phyloP scores from a whole-genome alignment of 2,113 vertebrate genomes.

The Oryzias celebensis region DNA sequence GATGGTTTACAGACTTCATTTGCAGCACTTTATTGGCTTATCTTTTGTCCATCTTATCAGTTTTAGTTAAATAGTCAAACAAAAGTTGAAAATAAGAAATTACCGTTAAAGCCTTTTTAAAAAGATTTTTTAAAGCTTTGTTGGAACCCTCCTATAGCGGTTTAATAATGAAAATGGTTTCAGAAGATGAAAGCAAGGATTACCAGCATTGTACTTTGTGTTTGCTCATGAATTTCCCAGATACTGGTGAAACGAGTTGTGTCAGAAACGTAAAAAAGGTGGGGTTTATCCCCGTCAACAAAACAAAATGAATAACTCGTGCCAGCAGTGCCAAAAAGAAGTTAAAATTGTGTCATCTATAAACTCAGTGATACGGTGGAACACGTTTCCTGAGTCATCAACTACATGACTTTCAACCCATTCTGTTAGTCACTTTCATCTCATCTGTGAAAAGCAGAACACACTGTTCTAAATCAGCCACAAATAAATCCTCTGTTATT shows the following conservation, averaged over 20 bases:
- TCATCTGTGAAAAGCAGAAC: constrained; percentile 5
- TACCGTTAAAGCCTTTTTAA: background rate
- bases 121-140: background rate
- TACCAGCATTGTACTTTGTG: background rate
- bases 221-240: constrained; percentile 22
- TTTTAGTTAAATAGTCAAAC: background rate
- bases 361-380: background rate
- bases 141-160: background rate
- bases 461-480: constrained; percentile 12
- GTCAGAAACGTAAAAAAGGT: constrained; percentile 30
- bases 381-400: constrained; percentile 2
- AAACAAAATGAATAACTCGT: constrained; percentile 24
- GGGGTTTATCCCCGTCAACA: constrained; percentile 16
- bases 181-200: background rate
- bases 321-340: background rate
- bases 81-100: background rate
- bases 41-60: background rate
- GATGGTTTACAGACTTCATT: constrained; percentile 9
- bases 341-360: background rate
- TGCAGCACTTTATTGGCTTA: background rate
- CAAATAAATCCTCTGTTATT: background rate
- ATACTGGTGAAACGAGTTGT: constrained; percentile 50
- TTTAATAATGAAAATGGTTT: background rate
- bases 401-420: background rate
- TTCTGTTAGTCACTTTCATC: constrained; percentile 14